A percentile compares a stretch with the other conserved stretches of the same genome.
These are phyloP conservation scores for pig (Sus scrofa) DNA, from an alignment of 2,113 vertebrate species.

Conservation along the genomic window DNA sequence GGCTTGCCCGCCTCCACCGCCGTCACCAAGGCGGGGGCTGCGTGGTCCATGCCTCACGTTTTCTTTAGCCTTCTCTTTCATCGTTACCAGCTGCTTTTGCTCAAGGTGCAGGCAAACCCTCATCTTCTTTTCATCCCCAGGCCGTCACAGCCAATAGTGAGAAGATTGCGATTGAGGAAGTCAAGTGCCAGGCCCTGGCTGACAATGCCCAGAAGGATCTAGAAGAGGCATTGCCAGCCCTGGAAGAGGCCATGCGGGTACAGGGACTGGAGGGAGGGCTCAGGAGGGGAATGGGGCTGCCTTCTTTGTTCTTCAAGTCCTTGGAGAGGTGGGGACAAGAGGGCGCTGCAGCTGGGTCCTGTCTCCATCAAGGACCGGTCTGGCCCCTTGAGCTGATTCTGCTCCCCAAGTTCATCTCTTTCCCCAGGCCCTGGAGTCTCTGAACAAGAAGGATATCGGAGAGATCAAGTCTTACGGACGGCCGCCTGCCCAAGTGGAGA, in stretches of 20 bases:
- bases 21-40: no score
- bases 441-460: conserved; percentile 96
- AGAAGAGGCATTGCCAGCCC: conserved; percentile 93
- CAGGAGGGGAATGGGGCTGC: neutral
- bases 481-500: conserved; percentile 93
- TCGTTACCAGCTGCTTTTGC: neutral
- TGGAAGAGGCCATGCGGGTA: conserved; percentile 95
- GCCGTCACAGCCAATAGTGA: conserved; percentile 91
- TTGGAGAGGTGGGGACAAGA: neutral
- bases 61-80: neutral
- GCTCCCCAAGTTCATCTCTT: neutral
- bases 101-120: neutral
- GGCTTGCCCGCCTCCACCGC: neutral
- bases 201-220: conserved; percentile 94
- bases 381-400: neutral
- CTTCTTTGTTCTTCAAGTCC: neutral
- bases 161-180: conserved; percentile 92
- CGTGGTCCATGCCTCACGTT: neutral
- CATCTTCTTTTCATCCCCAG: conserved; percentile 77
- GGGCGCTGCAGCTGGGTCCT: neutral
- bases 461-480: conserved; percentile 95
- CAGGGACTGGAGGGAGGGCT: no score
- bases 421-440: conserved; percentile 92
- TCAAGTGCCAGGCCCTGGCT: conserved; percentile 92
- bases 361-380: neutral